Evolutionary conservation across 2,888 invertebrate genomes (phyloP), one percentile per base, ranked within the genome.

Genomic region (Beris morrisii): DNA sequence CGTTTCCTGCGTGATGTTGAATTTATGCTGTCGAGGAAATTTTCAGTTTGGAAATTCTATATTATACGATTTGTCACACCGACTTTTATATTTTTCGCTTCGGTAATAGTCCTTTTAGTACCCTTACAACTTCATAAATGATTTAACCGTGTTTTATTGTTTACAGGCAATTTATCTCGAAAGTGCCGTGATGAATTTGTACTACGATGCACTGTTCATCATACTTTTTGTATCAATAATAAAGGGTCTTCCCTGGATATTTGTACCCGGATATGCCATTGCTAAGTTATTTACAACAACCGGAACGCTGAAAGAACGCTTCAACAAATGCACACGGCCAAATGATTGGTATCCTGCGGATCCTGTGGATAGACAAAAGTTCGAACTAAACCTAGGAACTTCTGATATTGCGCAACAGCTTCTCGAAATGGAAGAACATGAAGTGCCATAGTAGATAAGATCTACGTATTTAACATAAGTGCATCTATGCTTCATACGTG

Each of bases 11-110:
- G 71, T 9, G 72, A 72, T 64, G 32, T 72, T 11, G 5, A 11
- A 9, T 70, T 69, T 22, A 72, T 72, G 70, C 68, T 66, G 2
- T 64, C 44, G 12, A 68, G 54, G 11, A 55, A 22, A 1, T 63
- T 58, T 13, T 1, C 64, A 1, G 68, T 59, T 1, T 69, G 69
- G 71, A 71, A 65, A 67, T 63, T 71, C n/a, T 65, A 66, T 28
- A 55, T 68, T 11, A 38, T 70, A 13, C 91, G 91, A 79, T 90
- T 91, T 75, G 88, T 85, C 76, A 90, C 91, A 75, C 91, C 91
- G 67, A 90, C 80, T 75, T 90, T 91, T 0, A 65, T 78, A 13
- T 0, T 75, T 0, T 11, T 65, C 13, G 12, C 70, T 3, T 45
- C 76, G 71, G 78, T 77, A 68, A 55, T 12, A 22, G 48, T 30